phyloP scores from a whole-genome alignment of 2,888 invertebrate species.

The Merodon equestris region DNA sequence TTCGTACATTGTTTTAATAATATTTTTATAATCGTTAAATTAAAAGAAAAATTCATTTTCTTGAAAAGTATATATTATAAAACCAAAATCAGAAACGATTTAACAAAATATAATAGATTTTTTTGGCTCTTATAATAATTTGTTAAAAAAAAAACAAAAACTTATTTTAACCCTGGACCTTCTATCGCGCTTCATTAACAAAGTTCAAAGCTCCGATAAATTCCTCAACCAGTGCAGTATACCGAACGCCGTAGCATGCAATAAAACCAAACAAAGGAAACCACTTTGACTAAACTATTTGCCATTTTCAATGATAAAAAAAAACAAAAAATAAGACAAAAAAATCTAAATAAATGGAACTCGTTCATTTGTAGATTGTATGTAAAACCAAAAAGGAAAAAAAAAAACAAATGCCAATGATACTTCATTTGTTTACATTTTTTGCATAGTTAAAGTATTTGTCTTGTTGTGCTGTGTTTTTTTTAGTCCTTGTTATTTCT shows the following conservation, averaged over 20 bases:
- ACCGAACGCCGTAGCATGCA: slow-evolving; percentile 33
- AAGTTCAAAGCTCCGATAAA: not conserved
- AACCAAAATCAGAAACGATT: too few relatives aligned
- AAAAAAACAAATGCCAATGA: slow-evolving; percentile 27
- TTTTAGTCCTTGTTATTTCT: slow-evolving; percentile 14
- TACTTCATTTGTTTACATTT: slow-evolving; percentile 58
- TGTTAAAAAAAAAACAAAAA: too few relatives aligned
- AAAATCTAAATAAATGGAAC: slow-evolving; percentile 32
- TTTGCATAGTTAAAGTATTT: slow-evolving; percentile 41
- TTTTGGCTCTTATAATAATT: too few relatives aligned
- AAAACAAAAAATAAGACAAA: slow-evolving; percentile 5
- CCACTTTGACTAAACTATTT: slow-evolving; percentile 45
- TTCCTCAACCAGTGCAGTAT: slow-evolving; percentile 27
- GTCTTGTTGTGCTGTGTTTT: slow-evolving; percentile 21
- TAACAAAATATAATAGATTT: too few relatives aligned
- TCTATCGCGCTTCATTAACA: too few relatives aligned
- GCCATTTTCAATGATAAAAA: slow-evolving; percentile 12
- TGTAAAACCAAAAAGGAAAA: slow-evolving; percentile 1
- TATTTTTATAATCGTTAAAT: too few relatives aligned
- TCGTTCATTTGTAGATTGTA: slow-evolving; percentile 10
- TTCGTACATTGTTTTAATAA: too few relatives aligned
- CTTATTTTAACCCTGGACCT: not conserved
- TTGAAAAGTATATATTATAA: too few relatives aligned
- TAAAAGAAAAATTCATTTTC: too few relatives aligned
- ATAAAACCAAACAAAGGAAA: slow-evolving; percentile 47